Conservation (phyloP, 2,888 invertebrate species). For the Himalopsyche tibetana region DNA sequence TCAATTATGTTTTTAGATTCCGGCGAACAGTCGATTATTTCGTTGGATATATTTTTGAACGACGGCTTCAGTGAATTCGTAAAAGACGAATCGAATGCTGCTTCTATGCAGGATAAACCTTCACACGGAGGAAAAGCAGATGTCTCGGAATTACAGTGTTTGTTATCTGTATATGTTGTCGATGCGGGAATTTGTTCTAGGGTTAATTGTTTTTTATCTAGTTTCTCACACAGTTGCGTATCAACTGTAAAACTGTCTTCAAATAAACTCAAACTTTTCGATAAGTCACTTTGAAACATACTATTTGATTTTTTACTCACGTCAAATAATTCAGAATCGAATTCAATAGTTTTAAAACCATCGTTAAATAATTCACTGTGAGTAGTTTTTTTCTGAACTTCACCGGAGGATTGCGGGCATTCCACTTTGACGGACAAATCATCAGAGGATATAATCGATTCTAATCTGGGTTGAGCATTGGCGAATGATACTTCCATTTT, state of each 20-base stretch:
- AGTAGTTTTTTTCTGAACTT: neutral
- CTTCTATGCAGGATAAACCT: neutral
- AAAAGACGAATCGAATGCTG: slow-evolving; percentile 5
- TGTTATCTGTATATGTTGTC: neutral
- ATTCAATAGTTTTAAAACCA: neutral
- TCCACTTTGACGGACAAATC: too few relatives aligned
- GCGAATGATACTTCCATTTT: neutral
- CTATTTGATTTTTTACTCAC: slow-evolving; percentile 43
- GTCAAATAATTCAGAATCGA: neutral
- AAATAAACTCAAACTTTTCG: slow-evolving; percentile 77
- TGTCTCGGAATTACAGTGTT: neutral
- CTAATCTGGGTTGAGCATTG: neutral
- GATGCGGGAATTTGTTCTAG: neutral
- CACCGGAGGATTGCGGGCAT: neutral
- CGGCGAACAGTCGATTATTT: slow-evolving; percentile 5
- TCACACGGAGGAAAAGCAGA: neutral
- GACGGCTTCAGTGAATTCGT: slow-evolving; percentile 6
- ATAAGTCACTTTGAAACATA: slow-evolving; percentile 68
- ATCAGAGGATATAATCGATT: neutral
- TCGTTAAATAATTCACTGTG: neutral
- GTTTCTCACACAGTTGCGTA: slow-evolving; percentile 73
- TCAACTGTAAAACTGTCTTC: slow-evolving; percentile 78
- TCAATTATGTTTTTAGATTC: slow-evolving; percentile 53
- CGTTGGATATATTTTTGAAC: slow-evolving; percentile 59
- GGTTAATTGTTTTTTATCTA: slow-evolving; percentile 69